Evolutionary conservation across 1,140 invertebrate species (phyloP).

Genomic region (Magallana angulata): DNA sequence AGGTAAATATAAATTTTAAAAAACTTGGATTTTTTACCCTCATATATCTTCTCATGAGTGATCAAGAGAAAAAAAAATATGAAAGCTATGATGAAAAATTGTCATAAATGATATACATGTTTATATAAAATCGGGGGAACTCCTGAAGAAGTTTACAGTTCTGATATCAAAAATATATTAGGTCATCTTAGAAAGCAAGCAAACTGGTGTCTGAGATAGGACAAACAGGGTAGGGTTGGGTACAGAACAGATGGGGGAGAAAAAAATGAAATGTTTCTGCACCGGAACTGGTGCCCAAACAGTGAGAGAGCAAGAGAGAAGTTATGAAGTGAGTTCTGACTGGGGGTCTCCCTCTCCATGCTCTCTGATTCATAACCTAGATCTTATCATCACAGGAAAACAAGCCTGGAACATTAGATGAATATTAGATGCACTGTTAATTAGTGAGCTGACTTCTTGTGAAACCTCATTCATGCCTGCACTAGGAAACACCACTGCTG

Average conservation of each 20-base stretch:
- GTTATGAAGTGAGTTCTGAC: slow-evolving; percentile 1
- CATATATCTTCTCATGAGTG: not conserved
- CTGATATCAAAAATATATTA: not conserved
- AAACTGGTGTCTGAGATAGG: not conserved
- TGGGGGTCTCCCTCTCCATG: not conserved
- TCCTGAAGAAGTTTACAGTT: not conserved
- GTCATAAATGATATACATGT: slow-evolving; percentile 8
- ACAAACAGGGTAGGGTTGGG: not conserved
- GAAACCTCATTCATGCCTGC: slow-evolving; percentile 20
- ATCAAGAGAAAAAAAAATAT: not conserved
- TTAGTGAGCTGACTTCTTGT: slow-evolving; percentile 6
- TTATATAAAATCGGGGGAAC: not conserved
- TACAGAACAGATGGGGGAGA: not conserved
- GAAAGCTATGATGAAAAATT: not conserved
- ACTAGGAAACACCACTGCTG: slow-evolving; percentile 15
- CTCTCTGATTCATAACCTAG: slow-evolving; percentile 30
- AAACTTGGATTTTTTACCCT: not conserved
- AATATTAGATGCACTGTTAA: slow-evolving; percentile 36
- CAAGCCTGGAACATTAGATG: slow-evolving; percentile 27
- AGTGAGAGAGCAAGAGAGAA: not conserved
- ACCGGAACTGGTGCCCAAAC: slow-evolving; percentile 3
- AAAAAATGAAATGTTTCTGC: not conserved
- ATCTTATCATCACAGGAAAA: slow-evolving; percentile 31
- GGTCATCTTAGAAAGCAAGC: not conserved
- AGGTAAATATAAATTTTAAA: not conserved